Conservation (phyloP, 1,140 invertebrate genomes). For the Latrodectus geometricus region DNA sequence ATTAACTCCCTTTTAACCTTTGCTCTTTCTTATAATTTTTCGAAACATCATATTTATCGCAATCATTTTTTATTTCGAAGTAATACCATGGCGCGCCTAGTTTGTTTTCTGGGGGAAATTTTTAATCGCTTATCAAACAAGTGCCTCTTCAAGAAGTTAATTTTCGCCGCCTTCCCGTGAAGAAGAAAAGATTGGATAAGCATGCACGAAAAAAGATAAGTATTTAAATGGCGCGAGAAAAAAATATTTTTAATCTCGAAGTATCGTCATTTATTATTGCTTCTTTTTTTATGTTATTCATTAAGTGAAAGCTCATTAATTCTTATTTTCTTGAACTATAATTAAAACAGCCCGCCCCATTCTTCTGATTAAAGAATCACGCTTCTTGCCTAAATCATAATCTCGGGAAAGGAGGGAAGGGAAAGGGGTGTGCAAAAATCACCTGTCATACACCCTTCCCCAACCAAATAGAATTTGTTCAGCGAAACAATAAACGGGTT, state of each 20-base stretch:
- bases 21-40: neutral
- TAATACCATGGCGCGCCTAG: neutral
- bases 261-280: no score
- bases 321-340: constrained; percentile 19
- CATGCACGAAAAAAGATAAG: neutral
- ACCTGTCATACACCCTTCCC: neutral
- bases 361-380: constrained; percentile 23
- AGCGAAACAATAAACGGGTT: neutral
- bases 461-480: neutral
- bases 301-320: constrained; percentile 24
- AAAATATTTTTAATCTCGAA: neutral
- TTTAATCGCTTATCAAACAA: neutral
- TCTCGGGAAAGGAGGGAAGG: neutral
- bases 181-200: neutral
- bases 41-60: neutral
- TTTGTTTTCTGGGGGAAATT: neutral
- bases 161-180: neutral
- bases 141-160: neutral
- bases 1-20: neutral
- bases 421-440: neutral
- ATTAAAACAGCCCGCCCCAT: constrained; percentile 27
- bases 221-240: neutral
- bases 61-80: neutral
- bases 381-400: neutral
- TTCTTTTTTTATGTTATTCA: neutral